Evolutionary conservation across 1,140 invertebrate species (phyloP).

Genomic region (Scaptodrosophila lebanonensis): DNA sequence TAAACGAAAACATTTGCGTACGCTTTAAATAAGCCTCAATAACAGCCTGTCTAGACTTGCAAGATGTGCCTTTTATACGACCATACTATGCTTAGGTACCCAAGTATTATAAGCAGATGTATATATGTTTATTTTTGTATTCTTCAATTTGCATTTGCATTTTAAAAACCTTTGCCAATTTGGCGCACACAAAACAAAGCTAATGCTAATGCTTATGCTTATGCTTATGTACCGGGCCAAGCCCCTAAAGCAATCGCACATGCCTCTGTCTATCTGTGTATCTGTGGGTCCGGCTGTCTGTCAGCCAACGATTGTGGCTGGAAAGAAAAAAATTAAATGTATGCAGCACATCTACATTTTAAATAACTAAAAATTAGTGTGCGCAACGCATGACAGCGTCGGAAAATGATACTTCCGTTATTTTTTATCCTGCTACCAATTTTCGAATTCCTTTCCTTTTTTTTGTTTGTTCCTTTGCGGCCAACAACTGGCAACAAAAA

Average conservation of each 20-base stretch:
- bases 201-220: no score
- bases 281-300: no score
- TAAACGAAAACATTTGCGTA: background rate
- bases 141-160: conserved; percentile 44
- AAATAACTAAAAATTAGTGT: conserved; percentile 66
- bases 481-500: no score
- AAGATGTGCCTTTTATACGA: no score
- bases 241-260: no score
- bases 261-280: no score
- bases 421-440: conserved; percentile 17
- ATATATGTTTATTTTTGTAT: no score
- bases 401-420: conserved; percentile 62
- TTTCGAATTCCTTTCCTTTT: conserved; percentile 66
- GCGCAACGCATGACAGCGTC: conserved; percentile 63
- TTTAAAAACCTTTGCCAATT: conserved; percentile 41
- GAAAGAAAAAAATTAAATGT: conserved; percentile 31
- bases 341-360: conserved; percentile 65
- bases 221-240: no score
- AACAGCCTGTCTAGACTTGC: background rate
- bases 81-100: no score
- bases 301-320: conserved; percentile 5
- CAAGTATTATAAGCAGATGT: no score
- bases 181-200: no score
- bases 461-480: conserved; percentile 14
- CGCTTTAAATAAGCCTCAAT: conserved; percentile 1